Evolutionary conservation across 2,113 vertebrate species (phyloP).

Genomic region (Rousettus leschenaultii): DNA sequence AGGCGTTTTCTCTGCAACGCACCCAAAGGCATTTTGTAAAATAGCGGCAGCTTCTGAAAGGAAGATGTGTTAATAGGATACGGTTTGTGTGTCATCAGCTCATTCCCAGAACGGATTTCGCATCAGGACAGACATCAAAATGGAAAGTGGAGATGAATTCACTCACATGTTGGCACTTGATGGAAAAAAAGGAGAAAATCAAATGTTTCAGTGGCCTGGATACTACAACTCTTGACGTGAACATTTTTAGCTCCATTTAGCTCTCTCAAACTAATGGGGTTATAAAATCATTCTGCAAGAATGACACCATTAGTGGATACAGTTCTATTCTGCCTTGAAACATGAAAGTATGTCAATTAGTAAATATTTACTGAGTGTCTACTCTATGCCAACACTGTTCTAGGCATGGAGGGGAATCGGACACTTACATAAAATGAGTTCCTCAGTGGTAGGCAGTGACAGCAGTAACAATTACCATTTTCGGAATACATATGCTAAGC

Average conservation of each 20-base stretch:
- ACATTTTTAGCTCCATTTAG: slow-evolving; percentile 67
- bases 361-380: slow-evolving; percentile 60
- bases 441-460: not conserved
- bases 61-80: slow-evolving; percentile 67
- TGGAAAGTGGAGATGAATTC: slow-evolving; percentile 45
- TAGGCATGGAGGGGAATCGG: not conserved
- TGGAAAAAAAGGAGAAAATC: slow-evolving; percentile 37
- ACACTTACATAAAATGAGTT: not conserved
- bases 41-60: slow-evolving; percentile 50
- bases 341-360: slow-evolving; percentile 40
- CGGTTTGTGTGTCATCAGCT: slow-evolving; percentile 55
- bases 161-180: slow-evolving; percentile 52
- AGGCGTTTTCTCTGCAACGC: slow-evolving; percentile 23
- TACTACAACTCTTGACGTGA: slow-evolving; percentile 12
- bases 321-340: slow-evolving; percentile 39
- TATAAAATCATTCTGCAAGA: slow-evolving; percentile 63
- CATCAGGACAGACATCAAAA: slow-evolving; percentile 64
- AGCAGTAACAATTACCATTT: not conserved
- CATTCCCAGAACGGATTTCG: slow-evolving; percentile 39
- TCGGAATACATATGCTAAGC: not conserved
- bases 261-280: slow-evolving; percentile 58
- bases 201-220: slow-evolving; percentile 61
- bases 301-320: slow-evolving; percentile 38
- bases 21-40: slow-evolving; percentile 66
- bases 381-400: not conserved